Percentiles rank a stretch among this genome's conserved stretches.
Evolutionary conservation across 2,888 invertebrate species (phyloP).

Genomic region (Synanthedon vespiformis): DNA sequence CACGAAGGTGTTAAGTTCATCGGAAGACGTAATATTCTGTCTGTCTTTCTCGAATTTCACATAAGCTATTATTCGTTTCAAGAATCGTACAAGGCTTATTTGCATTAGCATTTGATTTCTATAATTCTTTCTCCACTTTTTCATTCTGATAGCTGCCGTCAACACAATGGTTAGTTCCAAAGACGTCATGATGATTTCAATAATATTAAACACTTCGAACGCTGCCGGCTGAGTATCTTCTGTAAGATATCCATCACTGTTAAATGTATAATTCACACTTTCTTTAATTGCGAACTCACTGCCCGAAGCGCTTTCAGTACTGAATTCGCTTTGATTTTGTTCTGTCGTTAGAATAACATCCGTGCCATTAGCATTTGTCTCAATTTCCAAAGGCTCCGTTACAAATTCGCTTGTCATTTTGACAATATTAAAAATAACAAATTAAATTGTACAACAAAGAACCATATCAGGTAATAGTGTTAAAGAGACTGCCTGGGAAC

Average conservation of each 20-base stretch:
- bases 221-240: neutral
- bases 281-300: constrained; percentile 7
- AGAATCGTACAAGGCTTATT: constrained; percentile 42
- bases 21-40: constrained; percentile 9
- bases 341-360: neutral
- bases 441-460: too few species aligned
- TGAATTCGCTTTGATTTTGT: neutral
- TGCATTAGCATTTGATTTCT: constrained; percentile 62
- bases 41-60: constrained; percentile 28
- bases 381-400: neutral
- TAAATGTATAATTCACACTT: constrained; percentile 7
- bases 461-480: too few species aligned
- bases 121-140: constrained; percentile 52
- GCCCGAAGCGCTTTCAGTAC: neutral
- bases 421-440: neutral
- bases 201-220: constrained; percentile 37
- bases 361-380: neutral
- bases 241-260: neutral
- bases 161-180: constrained; percentile 41
- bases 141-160: constrained; percentile 40
- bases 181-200: constrained; percentile 51
- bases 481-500: too few species aligned
- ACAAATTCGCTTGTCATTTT: neutral
- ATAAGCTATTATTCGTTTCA: constrained; percentile 40
- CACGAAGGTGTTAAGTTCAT: constrained; percentile 13